These are phyloP conservation scores for Brenthis ino DNA, from an alignment of 2,888 invertebrate species.

Conservation along the genomic window DNA sequence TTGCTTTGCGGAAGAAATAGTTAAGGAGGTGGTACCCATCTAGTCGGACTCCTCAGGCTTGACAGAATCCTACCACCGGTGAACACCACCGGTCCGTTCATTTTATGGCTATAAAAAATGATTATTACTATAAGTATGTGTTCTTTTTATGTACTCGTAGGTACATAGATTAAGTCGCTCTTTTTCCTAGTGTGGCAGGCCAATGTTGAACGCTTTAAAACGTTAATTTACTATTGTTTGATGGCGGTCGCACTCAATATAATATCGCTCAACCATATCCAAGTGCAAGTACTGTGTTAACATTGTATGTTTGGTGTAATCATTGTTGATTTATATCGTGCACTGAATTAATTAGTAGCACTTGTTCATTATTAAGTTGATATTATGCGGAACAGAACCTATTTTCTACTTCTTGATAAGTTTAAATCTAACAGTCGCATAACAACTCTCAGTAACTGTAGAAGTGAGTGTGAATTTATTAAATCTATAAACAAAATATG, in stretches of 20 bases:
- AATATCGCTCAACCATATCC: slow-evolving; percentile 19
- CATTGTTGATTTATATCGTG: slow-evolving; percentile 4
- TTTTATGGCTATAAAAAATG: too few relatives aligned
- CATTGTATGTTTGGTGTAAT: not conserved
- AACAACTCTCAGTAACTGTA: slow-evolving; percentile 41
- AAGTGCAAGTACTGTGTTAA: slow-evolving; percentile 5
- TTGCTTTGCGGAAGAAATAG: too few relatives aligned
- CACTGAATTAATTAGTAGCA: not conserved
- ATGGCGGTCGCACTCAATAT: slow-evolving; percentile 18
- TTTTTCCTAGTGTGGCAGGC: too few relatives aligned
- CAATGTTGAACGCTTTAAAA: too few relatives aligned
- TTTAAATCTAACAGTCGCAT: slow-evolving; percentile 26
- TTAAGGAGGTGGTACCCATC: too few relatives aligned
- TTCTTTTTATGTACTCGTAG: too few relatives aligned
- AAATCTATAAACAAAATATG: not conserved
- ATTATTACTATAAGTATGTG: too few relatives aligned
- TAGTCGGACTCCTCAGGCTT: too few relatives aligned
- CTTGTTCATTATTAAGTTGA: not conserved
- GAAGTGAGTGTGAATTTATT: slow-evolving; percentile 4
- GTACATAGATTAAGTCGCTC: too few relatives aligned
- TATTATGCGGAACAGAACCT: slow-evolving; percentile 2
- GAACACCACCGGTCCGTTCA: too few relatives aligned
- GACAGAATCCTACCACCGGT: too few relatives aligned
- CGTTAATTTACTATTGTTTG: slow-evolving; percentile 1
- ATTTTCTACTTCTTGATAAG: not conserved